Conservation (phyloP, 2,888 invertebrate species). For the Scelioninae gen. 1 region DNA sequence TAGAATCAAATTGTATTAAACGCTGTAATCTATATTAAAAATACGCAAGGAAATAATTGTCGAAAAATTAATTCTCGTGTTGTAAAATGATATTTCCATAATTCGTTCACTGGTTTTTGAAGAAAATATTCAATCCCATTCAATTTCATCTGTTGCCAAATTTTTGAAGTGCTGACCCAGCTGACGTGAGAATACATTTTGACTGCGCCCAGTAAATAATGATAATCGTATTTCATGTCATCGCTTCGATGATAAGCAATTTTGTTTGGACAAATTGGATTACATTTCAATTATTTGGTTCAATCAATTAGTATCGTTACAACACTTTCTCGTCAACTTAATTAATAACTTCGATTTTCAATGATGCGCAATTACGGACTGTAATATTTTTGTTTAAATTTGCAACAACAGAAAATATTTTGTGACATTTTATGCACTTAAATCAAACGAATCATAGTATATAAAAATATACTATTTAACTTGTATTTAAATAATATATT, state of each 20-base stretch:
- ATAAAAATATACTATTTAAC: too few species aligned
- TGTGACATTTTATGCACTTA: not conserved
- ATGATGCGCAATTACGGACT: constrained; percentile 2
- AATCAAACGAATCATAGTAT: too few species aligned
- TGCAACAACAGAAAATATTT: not conserved
- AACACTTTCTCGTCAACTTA: not conserved
- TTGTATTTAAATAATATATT: too few species aligned
- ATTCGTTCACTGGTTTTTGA: constrained; percentile 7
- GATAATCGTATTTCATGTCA: not conserved
- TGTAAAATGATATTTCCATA: not conserved
- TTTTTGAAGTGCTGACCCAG: constrained; percentile 1
- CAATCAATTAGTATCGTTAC: constrained; percentile 17
- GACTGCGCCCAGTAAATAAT: constrained; percentile 2
- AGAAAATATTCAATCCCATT: constrained; percentile 4
- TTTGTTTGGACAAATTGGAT: constrained; percentile 16
- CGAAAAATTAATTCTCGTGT: too few species aligned
- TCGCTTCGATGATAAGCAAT: not conserved
- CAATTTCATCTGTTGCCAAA: not conserved
- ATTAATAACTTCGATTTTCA: constrained; percentile 12
- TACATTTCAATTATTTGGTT: constrained; percentile 12
- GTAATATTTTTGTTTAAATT: not conserved
- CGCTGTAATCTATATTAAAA: too few species aligned
- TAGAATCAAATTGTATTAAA: too few species aligned
- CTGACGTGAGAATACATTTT: constrained; percentile 8
- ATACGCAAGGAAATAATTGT: too few species aligned